Evolutionary conservation across 2,797 vertebrate species (phyloP).

Genomic region (Ctenopoma multispine): DNA sequence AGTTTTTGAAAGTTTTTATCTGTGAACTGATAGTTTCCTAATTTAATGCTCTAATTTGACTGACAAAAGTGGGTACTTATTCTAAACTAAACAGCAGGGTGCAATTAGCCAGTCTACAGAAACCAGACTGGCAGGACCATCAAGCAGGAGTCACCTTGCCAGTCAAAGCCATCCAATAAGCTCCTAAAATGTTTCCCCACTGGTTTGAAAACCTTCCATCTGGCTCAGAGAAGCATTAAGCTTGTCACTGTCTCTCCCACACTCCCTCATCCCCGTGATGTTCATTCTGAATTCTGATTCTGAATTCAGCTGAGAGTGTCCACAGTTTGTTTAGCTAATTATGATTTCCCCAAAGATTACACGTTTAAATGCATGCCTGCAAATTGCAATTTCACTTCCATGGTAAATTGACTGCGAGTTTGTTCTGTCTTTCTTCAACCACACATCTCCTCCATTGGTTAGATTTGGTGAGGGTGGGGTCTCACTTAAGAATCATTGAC

Average conservation of each 20-base stretch:
- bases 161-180: slow-evolving; percentile 22
- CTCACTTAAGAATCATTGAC: slow-evolving; percentile 70
- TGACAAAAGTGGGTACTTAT: not conserved
- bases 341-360: not conserved
- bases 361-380: not conserved
- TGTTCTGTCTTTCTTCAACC: slow-evolving; percentile 38
- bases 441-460: slow-evolving; percentile 74
- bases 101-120: not conserved
- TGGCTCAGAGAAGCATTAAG: slow-evolving; percentile 30
- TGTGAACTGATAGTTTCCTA: slow-evolving; percentile 3
- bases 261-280: slow-evolving; percentile 14
- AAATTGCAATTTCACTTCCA: slow-evolving; percentile 11
- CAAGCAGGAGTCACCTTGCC: slow-evolving; percentile 24
- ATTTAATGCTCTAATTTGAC: not conserved
- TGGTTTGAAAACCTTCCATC: slow-evolving; percentile 39
- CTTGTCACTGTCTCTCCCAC: slow-evolving; percentile 13
- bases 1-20: not conserved
- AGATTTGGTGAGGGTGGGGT: slow-evolving; percentile 82
- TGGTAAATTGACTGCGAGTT: not conserved
- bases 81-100: not conserved
- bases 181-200: slow-evolving; percentile 20
- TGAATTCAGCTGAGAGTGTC: slow-evolving; percentile 20
- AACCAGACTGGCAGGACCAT: not conserved
- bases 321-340: slow-evolving; percentile 31
- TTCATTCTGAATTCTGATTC: slow-evolving; percentile 9